Evolutionary conservation across 2,888 invertebrate species (phyloP), one percentile per base, ranked within the genome.

Genomic region (Nomada ruficornis): DNA sequence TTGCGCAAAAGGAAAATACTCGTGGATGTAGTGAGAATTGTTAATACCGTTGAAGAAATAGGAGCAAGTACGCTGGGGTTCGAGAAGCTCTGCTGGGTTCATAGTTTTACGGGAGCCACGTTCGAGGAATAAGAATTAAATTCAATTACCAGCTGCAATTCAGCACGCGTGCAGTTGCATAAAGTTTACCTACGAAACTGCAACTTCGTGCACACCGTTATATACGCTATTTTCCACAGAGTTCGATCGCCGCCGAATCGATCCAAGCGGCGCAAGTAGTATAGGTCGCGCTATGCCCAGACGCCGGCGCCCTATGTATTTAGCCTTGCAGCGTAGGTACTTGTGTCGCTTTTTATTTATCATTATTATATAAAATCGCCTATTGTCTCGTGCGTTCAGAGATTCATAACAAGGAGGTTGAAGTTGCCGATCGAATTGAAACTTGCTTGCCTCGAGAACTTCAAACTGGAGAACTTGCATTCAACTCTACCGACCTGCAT

Each of bases 41-140:
- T 36, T 36, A 36, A 36, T 36, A 36, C 36, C 0, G 36, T 36
- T 1, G 47, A 13, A 44, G 11, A 47, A 44, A 18, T 55, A 20
- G 47, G 15, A 55, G 65, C n/a, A 63, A 63, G 67, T 64, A n/a
- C 50, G 52, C 69, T 63, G 54, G 80, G 80, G 75, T 83, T 82
- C 62, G 67, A 65, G 13, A 15, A 71, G 71, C 77, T 83, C 67
- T 69, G 85, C 81, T 60, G 79, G 69, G 62, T 70, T 54, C 62
- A 67, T 70, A 82, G 77, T 70, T 87, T 85, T 83, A 85, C 82
- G 75, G 57, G 77, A 72, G 73, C 81, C 64, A 80, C 89, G 86
- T 83, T 68, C 80, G 42, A 29, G 72, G 88, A 89, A 89, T 88
- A 88, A 89, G 85, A 89, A 88, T 81, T 89, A 82, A 73, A 75